Evolutionary conservation across 2,888 invertebrate genomes (phyloP).

Genomic region (Argynnis bischoffii): DNA sequence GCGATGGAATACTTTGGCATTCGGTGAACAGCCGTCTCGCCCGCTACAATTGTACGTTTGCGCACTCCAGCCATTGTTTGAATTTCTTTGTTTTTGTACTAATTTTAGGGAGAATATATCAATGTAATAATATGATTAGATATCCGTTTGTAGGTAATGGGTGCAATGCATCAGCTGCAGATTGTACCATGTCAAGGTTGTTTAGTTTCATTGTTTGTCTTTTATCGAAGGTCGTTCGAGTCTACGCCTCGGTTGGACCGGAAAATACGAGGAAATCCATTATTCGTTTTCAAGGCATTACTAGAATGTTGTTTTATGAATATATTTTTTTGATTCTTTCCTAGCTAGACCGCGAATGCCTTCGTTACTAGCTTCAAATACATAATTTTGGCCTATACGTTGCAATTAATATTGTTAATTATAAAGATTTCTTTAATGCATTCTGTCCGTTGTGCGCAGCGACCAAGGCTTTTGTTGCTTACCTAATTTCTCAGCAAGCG

Average conservation of each 20-base stretch:
- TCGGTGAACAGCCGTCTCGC: conserved; percentile 81
- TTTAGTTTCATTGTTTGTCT: conserved; percentile 76
- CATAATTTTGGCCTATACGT: conserved; percentile 49
- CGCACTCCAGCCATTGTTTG: conserved; percentile 46
- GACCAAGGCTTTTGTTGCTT: conserved; percentile 75
- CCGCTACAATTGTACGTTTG: conserved; percentile 66
- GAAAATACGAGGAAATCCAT: conserved; percentile 80
- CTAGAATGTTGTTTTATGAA: conserved; percentile 54
- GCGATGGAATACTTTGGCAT: conserved; percentile 78
- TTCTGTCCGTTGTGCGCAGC: conserved; percentile 61
- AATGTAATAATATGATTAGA: conserved; percentile 66
- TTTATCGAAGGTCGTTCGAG: conserved; percentile 73
- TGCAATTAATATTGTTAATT: conserved; percentile 48
- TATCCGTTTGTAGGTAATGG: conserved; percentile 70
- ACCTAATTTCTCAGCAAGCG: conserved; percentile 79
- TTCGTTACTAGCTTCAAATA: conserved; percentile 43
- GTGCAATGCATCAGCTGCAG: conserved; percentile 66
- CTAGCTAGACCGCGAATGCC: conserved; percentile 15
- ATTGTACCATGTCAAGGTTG: conserved; percentile 78
- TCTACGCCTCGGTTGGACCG: conserved; percentile 66
- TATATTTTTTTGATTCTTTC: conserved; percentile 29
- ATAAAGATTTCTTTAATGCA: conserved; percentile 65
- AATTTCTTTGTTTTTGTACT: conserved; percentile 45
- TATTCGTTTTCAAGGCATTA: conserved; percentile 74
- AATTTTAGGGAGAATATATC: conserved; percentile 58